Base-by-base conservation (phyloP, 2,797 vertebrate genomes). In the Tokudaia muenninki region DNA sequence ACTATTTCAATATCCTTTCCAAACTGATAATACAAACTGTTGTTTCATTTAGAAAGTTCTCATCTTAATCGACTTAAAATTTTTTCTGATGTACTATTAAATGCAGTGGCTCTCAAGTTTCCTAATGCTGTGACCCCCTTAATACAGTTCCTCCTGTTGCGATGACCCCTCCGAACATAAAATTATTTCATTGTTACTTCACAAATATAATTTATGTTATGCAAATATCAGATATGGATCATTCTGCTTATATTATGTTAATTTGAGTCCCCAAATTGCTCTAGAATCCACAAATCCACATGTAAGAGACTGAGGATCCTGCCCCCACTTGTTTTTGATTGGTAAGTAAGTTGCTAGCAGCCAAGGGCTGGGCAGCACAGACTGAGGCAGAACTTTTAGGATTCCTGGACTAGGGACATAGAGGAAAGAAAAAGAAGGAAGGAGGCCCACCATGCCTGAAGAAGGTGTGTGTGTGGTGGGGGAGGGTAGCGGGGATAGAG, bases 1-100 rank as follows among this genome's bases (percentile, higher is more conserved):
- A 52, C 87, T 95, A 74, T 79, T 95, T 96, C 67, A 91, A 6
- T 11, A 80, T 92, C 6, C 7, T 55, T 95, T 94, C 37, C 37
- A 79, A 17, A 72, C 10, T 77, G 29, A 80, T 83, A 37, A 80
- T 44, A 22, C 24, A 90, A 79, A 67, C n/a, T 95, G 24, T 57
- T 88, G 8, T 84, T 84, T 63, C 41, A 41, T 78, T 59, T 79
- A 11, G 14, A 90, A 91, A 86, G 52, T 74, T 91, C 34, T 95
- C 34, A 13, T 83, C 17, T 92, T 86, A 50, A 75, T 92, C 5
- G 80, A 12, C 44, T 67, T 89, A 67, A 78, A 1, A 14, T 34
- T 86, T 93, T 57, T 70, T 26, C 55, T 91, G 13, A 3, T 81
- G 92, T 92, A 70, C 7, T 74, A 26, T 81, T 67, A 50, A 34